Base-by-base conservation (phyloP, 92 coral and sea anemone species). In the Heteractis magnifica region DNA sequence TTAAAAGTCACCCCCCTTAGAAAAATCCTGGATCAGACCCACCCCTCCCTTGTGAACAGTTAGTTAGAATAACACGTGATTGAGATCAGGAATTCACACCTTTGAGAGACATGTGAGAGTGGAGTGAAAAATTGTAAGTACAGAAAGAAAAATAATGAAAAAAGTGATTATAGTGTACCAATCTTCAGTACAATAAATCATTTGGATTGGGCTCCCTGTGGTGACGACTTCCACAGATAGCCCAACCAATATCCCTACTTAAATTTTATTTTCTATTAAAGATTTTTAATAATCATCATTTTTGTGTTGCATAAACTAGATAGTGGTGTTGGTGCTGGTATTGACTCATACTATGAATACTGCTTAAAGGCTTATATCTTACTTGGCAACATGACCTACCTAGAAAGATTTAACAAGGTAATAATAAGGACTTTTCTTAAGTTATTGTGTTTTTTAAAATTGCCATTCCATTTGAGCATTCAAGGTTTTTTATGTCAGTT, bases 281-380 rank as follows among this genome's bases (percentile, higher is more conserved):
- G 34, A 26, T 26, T 26, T 8, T 48, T 75, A 58, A 75, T 52
- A 51, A 18, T 52, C 6, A 19, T 23, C 5, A 8, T 68, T 68
- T 10, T 20, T 23, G 0, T 68, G 11, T 68, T 68, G 6, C 70
- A 18, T 62, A 8, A 62, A 62, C 16, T 92, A 96, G 99, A 96
- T 85, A 96, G 99, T 88, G 97, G 98, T 58, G 99, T 96, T 83
- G 99, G 99, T 88, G 99, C 99, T 23, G 99, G 99, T 80, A 96
- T 96, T 83, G 99, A 96, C 87, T 96, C 99, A 19, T 96, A 96
- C 79, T 96, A 96, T 92, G 99, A 96, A 52, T 96, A 96, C 87
- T 96, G 99, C 81, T 90, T 96, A 59, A 96, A 96, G 83, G 99
- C 96, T 44, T 96, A 96, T 83, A 94, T 96, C 44, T 91, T 96